Evolutionary conservation across 2,113 vertebrate species (phyloP).

Genomic region (Nothoprocta pentlandii): DNA sequence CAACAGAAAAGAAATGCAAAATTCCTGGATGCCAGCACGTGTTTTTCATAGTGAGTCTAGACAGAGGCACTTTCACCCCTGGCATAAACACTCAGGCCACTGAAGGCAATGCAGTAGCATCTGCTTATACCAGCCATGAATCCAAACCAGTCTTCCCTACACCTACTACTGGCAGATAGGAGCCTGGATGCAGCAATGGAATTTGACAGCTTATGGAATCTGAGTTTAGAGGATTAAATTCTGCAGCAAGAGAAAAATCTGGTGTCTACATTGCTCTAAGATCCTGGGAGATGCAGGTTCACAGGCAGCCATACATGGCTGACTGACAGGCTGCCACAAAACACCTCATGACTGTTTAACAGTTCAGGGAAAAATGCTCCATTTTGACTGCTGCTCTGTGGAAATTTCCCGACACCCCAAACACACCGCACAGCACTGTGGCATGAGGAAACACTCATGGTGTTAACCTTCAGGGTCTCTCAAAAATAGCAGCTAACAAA

Average conservation of each 20-base stretch:
- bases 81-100: neutral
- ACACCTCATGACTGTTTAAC: constrained; percentile 5
- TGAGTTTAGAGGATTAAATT: neutral
- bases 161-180: neutral
- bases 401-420: constrained; percentile 22
- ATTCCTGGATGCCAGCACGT: neutral
- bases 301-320: neutral
- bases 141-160: neutral
- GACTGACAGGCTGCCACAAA: constrained; percentile 3
- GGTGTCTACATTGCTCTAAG: too few species aligned
- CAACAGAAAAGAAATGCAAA: neutral
- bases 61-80: constrained; percentile 8
- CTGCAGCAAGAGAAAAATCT: neutral
- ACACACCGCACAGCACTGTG: neutral
- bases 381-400: constrained; percentile 2
- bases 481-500: neutral
- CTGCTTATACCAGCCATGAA: constrained; percentile 12
- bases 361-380: constrained; percentile 9
- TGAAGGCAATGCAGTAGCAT: constrained; percentile 16
- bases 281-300: neutral
- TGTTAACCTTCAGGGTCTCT: neutral
- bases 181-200: neutral
- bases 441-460: neutral
- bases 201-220: neutral
- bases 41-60: neutral